Base-by-base conservation (phyloP, 2,888 invertebrate species). In the Pristionchus maxplancki region DNA sequence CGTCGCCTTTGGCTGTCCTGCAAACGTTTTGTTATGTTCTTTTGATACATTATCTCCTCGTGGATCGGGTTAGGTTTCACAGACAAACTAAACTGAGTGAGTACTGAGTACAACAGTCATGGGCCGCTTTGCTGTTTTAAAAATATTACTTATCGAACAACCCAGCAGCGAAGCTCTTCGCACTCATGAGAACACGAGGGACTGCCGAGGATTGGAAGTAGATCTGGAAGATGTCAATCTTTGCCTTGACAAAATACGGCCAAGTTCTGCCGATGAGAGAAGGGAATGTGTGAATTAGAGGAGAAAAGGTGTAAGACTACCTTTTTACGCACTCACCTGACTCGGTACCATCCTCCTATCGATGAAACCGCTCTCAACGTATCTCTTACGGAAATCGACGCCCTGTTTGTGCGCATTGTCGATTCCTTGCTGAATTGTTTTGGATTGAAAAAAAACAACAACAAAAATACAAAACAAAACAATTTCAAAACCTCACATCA, bases 171-270 rank as follows among this genome's bases (percentile, higher is more conserved):
- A 83, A 83, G 11, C 82, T 83, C 82, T 83, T 83, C 17, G 53
- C 50, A 31, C 82, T 83, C 82, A 83, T 83, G 31, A 83, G n/a
- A 17, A 83, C 82, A 28, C 82, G 50, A 20, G 44, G 50, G 0
- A 83, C 82, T 0, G 53, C 82, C n/a, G 82, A 83, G n/a, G 53
- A 53, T 83, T 83, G 82, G 53, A 83, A 83, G 82, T 83, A 83
- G 37, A 83, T 24, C 82, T 83, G 37, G 15, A 34, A 83, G 17
- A 4, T 31, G 3, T 1, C 13, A 9, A 81, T 40, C 40, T 40
- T 37, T 48, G 44, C 1, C n/a, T n/a, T n/a, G n/a, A n/a, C n/a
- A n/a, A n/a, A n/a, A n/a, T n/a, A n/a, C n/a, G n/a, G n/a, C n/a
- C n/a, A n/a, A n/a, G n/a, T n/a, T n/a, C n/a, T n/a, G n/a, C n/a